Evolutionary conservation across 1,140 invertebrate genomes (phyloP).

Genomic region (Ephestia elutella): DNA sequence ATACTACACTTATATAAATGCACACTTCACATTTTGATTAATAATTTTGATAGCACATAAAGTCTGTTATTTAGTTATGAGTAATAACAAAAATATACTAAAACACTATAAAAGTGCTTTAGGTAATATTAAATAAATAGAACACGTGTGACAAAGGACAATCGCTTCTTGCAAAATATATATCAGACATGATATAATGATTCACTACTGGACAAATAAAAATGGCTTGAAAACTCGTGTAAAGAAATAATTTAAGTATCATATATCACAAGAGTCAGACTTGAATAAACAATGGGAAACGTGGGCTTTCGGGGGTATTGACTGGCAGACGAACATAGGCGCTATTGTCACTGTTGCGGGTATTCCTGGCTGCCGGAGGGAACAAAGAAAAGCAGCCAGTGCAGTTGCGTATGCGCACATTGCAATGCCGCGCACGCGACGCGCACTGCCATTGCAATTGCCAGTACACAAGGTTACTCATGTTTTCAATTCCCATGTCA

Average conservation of each 20-base stretch:
- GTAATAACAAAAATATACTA: no score
- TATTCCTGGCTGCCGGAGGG: constrained; percentile 30
- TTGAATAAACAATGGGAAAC: constrained; percentile 28
- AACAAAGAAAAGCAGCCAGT: constrained; percentile 35
- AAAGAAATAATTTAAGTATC: not conserved
- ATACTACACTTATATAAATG: no score
- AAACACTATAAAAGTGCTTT: no score
- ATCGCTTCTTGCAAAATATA: constrained; percentile 8
- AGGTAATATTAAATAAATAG: not conserved
- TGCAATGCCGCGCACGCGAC: constrained; percentile 48
- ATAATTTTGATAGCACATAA: no score
- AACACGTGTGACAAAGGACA: not conserved
- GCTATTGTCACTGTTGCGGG: constrained; percentile 23
- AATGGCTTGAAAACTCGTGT: constrained; percentile 7
- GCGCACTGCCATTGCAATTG: constrained; percentile 14
- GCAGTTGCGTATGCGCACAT: constrained; percentile 26
- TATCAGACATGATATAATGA: not conserved
- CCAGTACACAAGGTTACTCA: constrained; percentile 42
- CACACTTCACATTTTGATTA: no score
- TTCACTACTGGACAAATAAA: constrained; percentile 5
- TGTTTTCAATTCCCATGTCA: constrained; percentile 31
- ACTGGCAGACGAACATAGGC: constrained; percentile 23
- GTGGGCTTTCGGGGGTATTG: constrained; percentile 37
- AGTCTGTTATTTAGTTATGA: no score
- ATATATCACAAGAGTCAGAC: constrained; percentile 13